Evolutionary conservation across 1,140 invertebrate genomes (phyloP), one percentile per base, ranked within the genome.

Genomic region (Acromyrmex heyeri): DNA sequence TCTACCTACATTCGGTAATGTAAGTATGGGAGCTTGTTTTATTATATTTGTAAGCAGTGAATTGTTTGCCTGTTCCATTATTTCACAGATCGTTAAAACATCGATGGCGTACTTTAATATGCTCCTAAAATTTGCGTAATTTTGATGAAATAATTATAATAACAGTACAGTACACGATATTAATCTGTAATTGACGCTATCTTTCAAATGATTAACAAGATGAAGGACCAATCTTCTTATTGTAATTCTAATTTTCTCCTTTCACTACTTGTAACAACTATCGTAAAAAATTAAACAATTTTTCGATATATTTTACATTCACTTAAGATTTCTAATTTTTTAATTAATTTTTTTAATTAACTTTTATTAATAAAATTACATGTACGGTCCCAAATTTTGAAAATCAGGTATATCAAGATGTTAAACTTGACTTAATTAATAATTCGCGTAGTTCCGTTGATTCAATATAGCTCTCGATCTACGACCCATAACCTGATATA

Each of bases 1-100:
- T 7, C 44, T 92, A 16, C 62, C 57, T 14, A 92, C 86, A 59
- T 93, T 93, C 57, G 72, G 87, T 55, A 79, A 86, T 4, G 92
- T 93, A 76, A 78, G 90, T 90, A 86, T n/a, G 8, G 5, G 27
- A 34, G 8, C 27, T 48, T n/a, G 1, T 50, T 10, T 44, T 4
- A 7, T 67, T 70, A 5, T 7, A 7, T 76, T 50, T 27, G 14
- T 0, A 12, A 18, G 1, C 3, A 5, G 1, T n/a, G 30, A 83
- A 69, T 6, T 10, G 44, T 38, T 38, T 1, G n/a, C 64, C 2
- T 30, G 8, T 53, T 44, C 64, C 0, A 38, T 50, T 27, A 16
- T 18, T 57, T 57, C 14, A 0, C 65, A 89, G 88, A 70, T 89
- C 0, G 21, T 90, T 16, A 91, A 64, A 78, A 55, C 87, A 24